Evolutionary conservation across 2,113 vertebrate genomes (phyloP), one percentile per base, ranked within the genome.

Genomic region (Tenebrosternarchus preto): DNA sequence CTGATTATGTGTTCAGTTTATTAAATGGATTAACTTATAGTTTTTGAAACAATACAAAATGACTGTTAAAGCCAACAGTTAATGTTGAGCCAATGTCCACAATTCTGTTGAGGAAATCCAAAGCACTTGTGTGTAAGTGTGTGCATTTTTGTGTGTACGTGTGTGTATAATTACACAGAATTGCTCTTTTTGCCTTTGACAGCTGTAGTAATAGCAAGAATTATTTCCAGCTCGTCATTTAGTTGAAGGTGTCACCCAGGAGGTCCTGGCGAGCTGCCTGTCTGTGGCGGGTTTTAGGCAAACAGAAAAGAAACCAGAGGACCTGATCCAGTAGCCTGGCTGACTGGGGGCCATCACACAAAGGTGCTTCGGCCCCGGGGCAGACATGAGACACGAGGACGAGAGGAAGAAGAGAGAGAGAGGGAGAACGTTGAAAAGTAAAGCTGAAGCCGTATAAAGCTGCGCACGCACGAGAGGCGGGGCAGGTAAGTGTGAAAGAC

Each of bases 301-400:
- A 5, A 7, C 53, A 50, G 71, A 56, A 68, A 53, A 46, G 43
- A 72, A 79, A 67, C 25, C 59, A 22, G 33, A 64, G 27, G 59
- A 72, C 73, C 79, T 80, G 70, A 80, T 71, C 60, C 57, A 43
- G 77, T 31, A 80, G 71, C 67, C 57, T 70, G 60, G 71, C 22
- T 74, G 53, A 50, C 73, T 83, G 75, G 80, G n/a, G 75, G 71
- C 17, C 67, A 25, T 82, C 27, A 80, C 16, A 43, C 73, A 86
- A 87, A 89, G 82, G 79, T 17, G 1, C 53, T 59, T 46, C 84
- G 70, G 79, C 82, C 84, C 70, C 59, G 74, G 84, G 86, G 69
- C 85, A 31, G 79, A 86, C 73, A 85, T 79, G n/a, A 86, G 81
- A 87, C 80, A 89, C 83, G 66, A 86, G 83, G 86, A 88, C 83